These are phyloP conservation scores for Marcusenius ussheri DNA, from an alignment of 2,113 vertebrate species.

Conservation along the genomic window DNA sequence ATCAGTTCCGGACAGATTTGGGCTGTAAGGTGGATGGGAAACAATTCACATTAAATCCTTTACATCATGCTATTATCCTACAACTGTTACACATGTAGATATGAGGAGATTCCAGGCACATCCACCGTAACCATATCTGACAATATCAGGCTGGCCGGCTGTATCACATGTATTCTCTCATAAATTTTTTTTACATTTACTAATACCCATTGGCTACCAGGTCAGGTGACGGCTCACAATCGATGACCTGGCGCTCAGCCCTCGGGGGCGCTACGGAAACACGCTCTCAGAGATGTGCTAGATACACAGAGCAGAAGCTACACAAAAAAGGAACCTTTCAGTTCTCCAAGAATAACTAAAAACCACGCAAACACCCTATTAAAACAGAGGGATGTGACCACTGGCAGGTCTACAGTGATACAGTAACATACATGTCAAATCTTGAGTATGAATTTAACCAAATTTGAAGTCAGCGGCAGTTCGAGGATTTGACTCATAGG, in stretches of 20 bases:
- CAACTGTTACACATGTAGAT: neutral
- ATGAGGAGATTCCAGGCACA: neutral
- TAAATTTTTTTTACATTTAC: neutral
- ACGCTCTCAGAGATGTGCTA: neutral
- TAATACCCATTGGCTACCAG: neutral
- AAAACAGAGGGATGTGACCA: neutral
- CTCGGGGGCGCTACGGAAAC: neutral
- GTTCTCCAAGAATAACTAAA: neutral
- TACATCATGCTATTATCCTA: neutral
- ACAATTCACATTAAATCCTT: neutral
- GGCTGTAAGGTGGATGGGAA: constrained; percentile 1
- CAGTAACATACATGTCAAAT: neutral
- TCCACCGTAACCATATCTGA: neutral
- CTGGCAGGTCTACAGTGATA: neutral
- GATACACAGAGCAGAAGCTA: neutral
- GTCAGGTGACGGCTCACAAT: neutral
- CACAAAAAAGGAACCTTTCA: neutral
- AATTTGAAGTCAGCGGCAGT: neutral
- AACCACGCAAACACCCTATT: neutral
- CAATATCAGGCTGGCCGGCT: neutral
- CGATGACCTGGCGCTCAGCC: neutral
- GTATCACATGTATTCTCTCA: neutral
- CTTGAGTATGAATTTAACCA: neutral
- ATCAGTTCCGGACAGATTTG: neutral
- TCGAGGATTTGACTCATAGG: neutral